These are phyloP conservation scores for Himalopsyche kuldschensis DNA, from an alignment of 2,888 invertebrate species.

Conservation along the genomic window DNA sequence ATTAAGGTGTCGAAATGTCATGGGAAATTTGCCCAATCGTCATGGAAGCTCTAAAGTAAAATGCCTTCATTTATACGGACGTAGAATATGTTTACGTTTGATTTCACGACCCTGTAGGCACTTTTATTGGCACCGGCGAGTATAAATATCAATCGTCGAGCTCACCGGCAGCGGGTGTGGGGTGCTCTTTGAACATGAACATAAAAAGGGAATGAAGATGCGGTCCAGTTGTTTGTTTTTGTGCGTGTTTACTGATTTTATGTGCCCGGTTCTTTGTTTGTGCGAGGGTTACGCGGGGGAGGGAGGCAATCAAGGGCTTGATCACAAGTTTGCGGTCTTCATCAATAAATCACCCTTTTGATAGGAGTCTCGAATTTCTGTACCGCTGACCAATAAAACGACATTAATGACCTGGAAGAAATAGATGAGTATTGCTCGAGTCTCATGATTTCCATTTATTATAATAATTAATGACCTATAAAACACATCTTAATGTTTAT, in stretches of 20 bases:
- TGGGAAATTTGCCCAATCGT: not conserved
- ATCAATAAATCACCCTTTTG: slow-evolving; percentile 2
- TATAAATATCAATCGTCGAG: slow-evolving; percentile 9
- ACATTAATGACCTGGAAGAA: slow-evolving; percentile 5
- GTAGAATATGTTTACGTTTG: not conserved
- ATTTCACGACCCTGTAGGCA: not conserved
- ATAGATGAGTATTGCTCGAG: not conserved
- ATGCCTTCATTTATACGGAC: not conserved
- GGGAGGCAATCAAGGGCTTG: slow-evolving; percentile 12
- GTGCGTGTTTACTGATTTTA: slow-evolving; percentile 18
- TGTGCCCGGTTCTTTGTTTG: slow-evolving; percentile 19
- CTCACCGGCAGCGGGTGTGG: not conserved
- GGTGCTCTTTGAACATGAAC: not conserved
- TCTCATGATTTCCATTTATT: not conserved
- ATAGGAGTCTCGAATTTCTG: not conserved
- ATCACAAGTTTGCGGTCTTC: slow-evolving; percentile 3
- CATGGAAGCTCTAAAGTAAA: not conserved
- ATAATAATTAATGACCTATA: not conserved
- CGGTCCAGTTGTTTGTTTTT: slow-evolving; percentile 27
- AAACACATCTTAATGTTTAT: not conserved
- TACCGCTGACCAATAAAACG: not conserved
- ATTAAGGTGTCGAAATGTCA: too few relatives aligned
- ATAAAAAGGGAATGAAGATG: slow-evolving; percentile 24
- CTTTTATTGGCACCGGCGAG: not conserved
- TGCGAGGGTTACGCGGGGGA: not conserved